These are phyloP conservation scores for Adineta ricciae DNA, from an alignment of 2,888 invertebrate genomes.

Conservation along the genomic window DNA sequence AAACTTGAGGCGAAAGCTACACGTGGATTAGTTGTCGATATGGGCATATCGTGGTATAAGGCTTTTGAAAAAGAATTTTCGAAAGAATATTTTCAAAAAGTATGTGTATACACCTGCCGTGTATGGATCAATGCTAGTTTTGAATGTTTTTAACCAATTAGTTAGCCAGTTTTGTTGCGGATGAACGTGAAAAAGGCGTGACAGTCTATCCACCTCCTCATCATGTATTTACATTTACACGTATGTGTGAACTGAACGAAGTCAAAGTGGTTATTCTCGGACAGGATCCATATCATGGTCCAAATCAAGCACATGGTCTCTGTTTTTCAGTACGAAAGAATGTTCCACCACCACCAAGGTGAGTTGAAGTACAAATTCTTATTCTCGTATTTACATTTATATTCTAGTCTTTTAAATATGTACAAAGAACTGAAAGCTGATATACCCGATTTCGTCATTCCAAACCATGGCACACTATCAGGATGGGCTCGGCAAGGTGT, in stretches of 20 bases:
- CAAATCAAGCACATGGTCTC: constrained; percentile 21
- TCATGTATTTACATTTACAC: constrained; percentile 1
- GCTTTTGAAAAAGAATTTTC: constrained; percentile 21
- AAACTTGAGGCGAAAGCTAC: not conserved
- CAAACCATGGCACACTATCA: not conserved
- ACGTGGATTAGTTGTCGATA: not conserved
- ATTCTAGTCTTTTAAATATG: constrained; percentile 4
- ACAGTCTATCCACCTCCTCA: not conserved
- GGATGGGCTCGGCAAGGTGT: constrained; percentile 16
- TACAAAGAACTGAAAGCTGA: not conserved
- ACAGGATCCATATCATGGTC: constrained; percentile 23
- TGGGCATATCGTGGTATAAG: constrained; percentile 4
- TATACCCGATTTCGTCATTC: not conserved
- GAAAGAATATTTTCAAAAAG: constrained; percentile 11
- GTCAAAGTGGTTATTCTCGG: constrained; percentile 21
- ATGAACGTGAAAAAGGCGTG: not conserved
- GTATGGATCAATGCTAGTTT: not conserved
- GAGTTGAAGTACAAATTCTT: too few species aligned
- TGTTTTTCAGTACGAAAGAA: constrained; percentile 6
- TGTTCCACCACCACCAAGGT: constrained; percentile 1
- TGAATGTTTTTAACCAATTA: not conserved
- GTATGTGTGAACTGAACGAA: not conserved
- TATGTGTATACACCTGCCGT: too few species aligned
- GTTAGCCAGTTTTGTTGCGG: constrained; percentile 8
- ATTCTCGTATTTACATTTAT: too few species aligned